Base-by-base conservation (phyloP, 2,888 invertebrate species). In the Melitaea athalia region DNA sequence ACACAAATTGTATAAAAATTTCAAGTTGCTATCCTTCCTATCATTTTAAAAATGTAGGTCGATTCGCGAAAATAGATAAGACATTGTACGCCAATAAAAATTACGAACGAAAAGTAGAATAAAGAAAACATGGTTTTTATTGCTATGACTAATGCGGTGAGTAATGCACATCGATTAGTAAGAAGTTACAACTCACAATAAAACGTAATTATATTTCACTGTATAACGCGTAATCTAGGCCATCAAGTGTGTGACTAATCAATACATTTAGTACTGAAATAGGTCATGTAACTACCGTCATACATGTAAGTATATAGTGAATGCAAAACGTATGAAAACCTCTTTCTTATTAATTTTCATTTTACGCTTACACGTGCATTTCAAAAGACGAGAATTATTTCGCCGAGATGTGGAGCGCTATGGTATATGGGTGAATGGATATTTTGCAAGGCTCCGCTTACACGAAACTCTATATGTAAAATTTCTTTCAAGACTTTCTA, bases 331-430 rank as follows among this genome's bases (percentile, higher is more conserved):
- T 63, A 38, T 57, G 47, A 45, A 69, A 69, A 67, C 66, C 61
- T 43, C 66, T 61, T 66, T 59, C 61, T 47, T 69, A 69, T 71
- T 69, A 71, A 66, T 71, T 69, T 63, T 57, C 66, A 66, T 66
- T 71, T 70, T 59, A 59, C 59, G 66, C 63, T 50, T 71, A 71
- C 65, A 63, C 59, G 63, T 47, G 52, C 66, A 69, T 66, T 69
- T 71, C 64, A 67, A 71, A 71, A 62, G 69, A 66, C 71, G 66
- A 33, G 64, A 69, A 62, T 64, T 62, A 64, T 71, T 67, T 42
- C 71, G 52, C 59, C 50, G 55, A 61, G 57, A 61, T 47, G 59
- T 53, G 42, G 61, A 62, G 43, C 31, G 60, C 43, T 47, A 45
- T 7, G 57, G 53, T 59, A 45, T 65, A 49, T 66, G 49, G 24